A percentile compares a stretch with the other conserved stretches of the same genome.
Evolutionary conservation across 23 tunicate genomes (phyloP).

Genomic region (Phallusia fumigata): DNA sequence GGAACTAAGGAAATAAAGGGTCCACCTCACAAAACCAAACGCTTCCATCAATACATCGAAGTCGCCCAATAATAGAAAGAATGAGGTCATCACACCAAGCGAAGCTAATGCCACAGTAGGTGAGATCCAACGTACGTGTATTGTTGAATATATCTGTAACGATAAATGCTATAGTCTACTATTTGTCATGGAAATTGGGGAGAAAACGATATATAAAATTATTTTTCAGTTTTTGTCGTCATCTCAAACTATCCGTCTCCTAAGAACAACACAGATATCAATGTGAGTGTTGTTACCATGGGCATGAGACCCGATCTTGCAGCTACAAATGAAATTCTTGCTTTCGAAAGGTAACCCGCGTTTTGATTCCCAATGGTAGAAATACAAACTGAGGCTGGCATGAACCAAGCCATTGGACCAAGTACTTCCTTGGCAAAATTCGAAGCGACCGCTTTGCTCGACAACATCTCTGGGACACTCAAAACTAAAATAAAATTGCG

Average conservation of each 20-base stretch:
- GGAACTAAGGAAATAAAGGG: slow-evolving; percentile 37
- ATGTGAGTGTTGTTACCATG: slow-evolving; percentile 22
- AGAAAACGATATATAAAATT: no score
- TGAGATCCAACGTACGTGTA: slow-evolving; percentile 32
- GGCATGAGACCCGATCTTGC: slow-evolving; percentile 40
- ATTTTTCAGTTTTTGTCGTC: no score
- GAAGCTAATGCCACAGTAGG: slow-evolving; percentile 31
- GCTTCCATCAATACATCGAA: slow-evolving; percentile 46
- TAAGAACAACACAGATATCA: no score
- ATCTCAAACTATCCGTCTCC: no score
- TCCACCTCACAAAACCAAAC: slow-evolving; percentile 36
- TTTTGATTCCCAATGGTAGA: slow-evolving; percentile 52
- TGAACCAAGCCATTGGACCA: slow-evolving; percentile 45
- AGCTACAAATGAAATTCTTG: slow-evolving; percentile 30
- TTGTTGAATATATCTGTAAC: slow-evolving; percentile 17
- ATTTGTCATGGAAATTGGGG: no score
- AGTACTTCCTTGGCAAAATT: slow-evolving; percentile 39
- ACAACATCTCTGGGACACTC: slow-evolving; percentile 33
- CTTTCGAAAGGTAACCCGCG: slow-evolving; percentile 27
- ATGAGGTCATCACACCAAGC: not conserved
- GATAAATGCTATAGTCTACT: no score
- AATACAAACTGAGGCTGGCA: slow-evolving; percentile 56
- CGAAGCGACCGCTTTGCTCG: slow-evolving; percentile 68
- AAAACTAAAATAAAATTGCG: not conserved
- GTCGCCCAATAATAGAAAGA: slow-evolving; percentile 36